These are phyloP conservation scores for Drosophila parthenogenetica DNA, from an alignment of 2,888 invertebrate species.

Conservation along the genomic window DNA sequence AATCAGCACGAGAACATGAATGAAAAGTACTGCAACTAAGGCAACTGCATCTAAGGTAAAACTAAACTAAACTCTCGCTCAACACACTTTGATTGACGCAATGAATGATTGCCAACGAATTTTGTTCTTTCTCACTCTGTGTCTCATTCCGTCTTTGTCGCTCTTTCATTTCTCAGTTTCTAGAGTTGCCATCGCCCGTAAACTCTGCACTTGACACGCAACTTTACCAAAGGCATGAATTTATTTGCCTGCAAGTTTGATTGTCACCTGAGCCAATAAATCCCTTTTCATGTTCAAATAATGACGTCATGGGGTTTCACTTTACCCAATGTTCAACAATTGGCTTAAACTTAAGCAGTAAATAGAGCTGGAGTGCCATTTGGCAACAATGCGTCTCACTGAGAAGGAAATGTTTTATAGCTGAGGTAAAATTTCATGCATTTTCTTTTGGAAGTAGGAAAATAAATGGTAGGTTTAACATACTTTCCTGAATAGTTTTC, in stretches of 20 bases:
- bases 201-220: constrained; percentile 31
- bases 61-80: constrained; percentile 33
- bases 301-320: constrained; percentile 12
- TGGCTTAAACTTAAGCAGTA: constrained; percentile 2
- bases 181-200: constrained; percentile 19
- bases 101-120: constrained; percentile 66
- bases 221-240: constrained; percentile 33
- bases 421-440: neutral
- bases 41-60: constrained; percentile 51
- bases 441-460: neutral
- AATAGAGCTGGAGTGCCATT: constrained; percentile 7
- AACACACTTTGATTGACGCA: constrained; percentile 70
- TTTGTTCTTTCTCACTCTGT: constrained; percentile 6
- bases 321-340: constrained; percentile 4
- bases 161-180: neutral
- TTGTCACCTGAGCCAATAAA: constrained; percentile 40
- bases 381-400: neutral
- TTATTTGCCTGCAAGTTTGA: constrained; percentile 39
- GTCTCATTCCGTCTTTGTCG: neutral
- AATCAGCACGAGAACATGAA: neutral
- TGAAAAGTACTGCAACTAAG: constrained; percentile 34
- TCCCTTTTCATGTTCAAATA: constrained; percentile 11
- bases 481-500: too few relatives aligned
- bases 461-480: too few relatives aligned
- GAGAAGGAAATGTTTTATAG: neutral